Conservation (phyloP, 37 sponge, comb jelly and placozoan species). For the Aphrocallistes beatrix region DNA sequence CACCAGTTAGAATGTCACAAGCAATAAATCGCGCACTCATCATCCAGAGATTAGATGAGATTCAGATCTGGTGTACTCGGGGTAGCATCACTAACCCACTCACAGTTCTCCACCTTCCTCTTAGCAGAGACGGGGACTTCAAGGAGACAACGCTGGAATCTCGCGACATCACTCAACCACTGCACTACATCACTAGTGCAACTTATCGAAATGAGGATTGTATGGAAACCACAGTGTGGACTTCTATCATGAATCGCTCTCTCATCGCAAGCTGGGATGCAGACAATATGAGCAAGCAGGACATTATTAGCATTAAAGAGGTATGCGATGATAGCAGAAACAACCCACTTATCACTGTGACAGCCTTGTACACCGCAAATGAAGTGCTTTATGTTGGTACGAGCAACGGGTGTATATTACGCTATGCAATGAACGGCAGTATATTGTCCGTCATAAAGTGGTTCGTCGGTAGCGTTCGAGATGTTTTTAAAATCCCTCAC, state of each 20-base stretch:
- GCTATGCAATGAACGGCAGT: neutral
- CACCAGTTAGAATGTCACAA: neutral
- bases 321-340: neutral
- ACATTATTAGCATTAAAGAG: neutral
- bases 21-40: neutral
- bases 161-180: neutral
- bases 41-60: neutral
- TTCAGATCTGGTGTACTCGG: neutral
- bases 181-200: neutral
- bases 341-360: neutral
- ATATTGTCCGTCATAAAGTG: neutral
- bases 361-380: neutral
- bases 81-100: neutral
- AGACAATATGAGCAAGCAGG: neutral
- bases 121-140: neutral
- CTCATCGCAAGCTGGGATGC: neutral
- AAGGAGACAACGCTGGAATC: neutral
- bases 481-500: neutral
- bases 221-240: neutral
- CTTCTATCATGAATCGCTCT: constrained; percentile 11
- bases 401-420: neutral
- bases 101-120: neutral
- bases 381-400: neutral
- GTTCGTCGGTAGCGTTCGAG: neutral
- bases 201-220: neutral